These are phyloP conservation scores for Leptoclinus maculatus DNA, from an alignment of 2,797 vertebrate genomes.

Conservation along the genomic window DNA sequence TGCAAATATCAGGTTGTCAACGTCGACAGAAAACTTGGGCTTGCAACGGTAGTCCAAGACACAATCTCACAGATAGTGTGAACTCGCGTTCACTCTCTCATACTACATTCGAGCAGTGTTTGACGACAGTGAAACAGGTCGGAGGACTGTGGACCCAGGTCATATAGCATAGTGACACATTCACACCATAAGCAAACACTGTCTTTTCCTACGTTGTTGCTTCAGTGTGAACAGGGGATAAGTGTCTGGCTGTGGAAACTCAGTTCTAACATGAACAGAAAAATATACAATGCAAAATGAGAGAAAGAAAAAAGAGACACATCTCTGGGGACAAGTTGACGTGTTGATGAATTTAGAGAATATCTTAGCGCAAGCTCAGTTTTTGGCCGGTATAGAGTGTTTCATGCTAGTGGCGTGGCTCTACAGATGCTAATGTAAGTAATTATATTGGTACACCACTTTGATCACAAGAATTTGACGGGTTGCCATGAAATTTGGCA, in stretches of 20 bases:
- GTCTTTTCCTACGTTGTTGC: not conserved
- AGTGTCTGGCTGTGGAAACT: not conserved
- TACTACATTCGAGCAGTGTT: not conserved
- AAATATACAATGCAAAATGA: not conserved
- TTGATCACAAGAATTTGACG: not conserved
- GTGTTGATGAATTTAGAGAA: not conserved
- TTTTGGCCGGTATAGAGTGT: not conserved
- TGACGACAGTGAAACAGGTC: not conserved
- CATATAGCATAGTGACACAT: not conserved
- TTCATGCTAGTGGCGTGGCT: not conserved
- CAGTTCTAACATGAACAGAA: not conserved
- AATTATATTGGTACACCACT: not conserved
- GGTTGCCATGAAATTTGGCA: not conserved
- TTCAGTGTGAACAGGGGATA: not conserved
- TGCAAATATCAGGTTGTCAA: not conserved
- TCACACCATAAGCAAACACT: not conserved
- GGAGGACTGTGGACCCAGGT: constrained; percentile 2
- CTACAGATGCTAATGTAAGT: not conserved
- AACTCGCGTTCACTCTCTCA: not conserved
- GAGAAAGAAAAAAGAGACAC: not conserved
- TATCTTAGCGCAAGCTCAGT: not conserved
- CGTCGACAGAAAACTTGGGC: not conserved
- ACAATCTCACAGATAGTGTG: not conserved
- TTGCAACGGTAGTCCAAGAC: not conserved
- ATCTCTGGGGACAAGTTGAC: not conserved